Conservation (phyloP, 2,888 invertebrate genomes). For the Pocota personata region DNA sequence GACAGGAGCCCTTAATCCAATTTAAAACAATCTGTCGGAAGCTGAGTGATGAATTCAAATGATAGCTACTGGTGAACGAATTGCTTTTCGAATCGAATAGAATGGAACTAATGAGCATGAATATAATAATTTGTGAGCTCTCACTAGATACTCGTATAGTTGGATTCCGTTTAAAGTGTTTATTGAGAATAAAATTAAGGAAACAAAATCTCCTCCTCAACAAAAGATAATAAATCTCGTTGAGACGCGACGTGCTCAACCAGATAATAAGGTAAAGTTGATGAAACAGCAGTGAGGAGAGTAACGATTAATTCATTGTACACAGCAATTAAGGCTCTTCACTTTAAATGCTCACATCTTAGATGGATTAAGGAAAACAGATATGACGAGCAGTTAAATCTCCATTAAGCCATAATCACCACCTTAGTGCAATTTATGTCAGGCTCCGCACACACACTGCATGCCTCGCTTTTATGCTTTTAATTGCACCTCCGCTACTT, state of each 20-base stretch:
- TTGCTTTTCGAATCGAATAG: not conserved
- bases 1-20: slow-evolving; percentile 65
- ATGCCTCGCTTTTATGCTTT: slow-evolving; percentile 11
- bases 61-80: slow-evolving; percentile 5
- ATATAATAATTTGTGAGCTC: not conserved
- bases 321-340: not conserved
- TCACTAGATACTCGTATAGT: not conserved
- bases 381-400: slow-evolving; percentile 7
- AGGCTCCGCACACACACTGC: not conserved
- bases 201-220: not conserved
- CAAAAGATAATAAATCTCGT: not conserved
- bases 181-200: not conserved
- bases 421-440: not conserved
- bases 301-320: not conserved
- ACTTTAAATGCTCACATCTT: not conserved
- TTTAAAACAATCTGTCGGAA: slow-evolving; percentile 66
- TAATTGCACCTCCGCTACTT: slow-evolving; percentile 29
- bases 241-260: not conserved
- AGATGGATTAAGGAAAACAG: not conserved
- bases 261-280: not conserved
- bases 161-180: not conserved
- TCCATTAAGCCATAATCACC: not conserved
- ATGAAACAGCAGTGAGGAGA: not conserved
- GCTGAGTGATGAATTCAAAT: slow-evolving; percentile 64
- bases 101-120: not conserved